A percentile compares a stretch with the other conserved stretches of the same genome.
phyloP scores from a whole-genome alignment of 2,797 vertebrate species.

The Myotis pilosus region DNA sequence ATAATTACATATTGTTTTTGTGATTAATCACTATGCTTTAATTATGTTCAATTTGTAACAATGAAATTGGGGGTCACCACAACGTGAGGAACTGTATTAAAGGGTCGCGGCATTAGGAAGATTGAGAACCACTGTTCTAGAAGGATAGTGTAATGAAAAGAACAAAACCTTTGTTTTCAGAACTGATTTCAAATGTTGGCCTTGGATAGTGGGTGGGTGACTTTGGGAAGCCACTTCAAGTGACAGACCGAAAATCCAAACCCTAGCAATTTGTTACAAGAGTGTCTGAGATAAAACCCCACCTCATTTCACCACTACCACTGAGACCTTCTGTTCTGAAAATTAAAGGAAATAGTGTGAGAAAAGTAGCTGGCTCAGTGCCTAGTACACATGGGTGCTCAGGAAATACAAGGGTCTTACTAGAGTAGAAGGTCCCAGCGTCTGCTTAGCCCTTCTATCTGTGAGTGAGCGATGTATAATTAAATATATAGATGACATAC shows the following conservation, averaged over 20 bases:
- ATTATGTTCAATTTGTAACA: too few relatives aligned
- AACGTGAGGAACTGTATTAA: too few relatives aligned
- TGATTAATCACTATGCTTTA: too few relatives aligned
- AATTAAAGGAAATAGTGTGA: neutral
- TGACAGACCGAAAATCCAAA: neutral
- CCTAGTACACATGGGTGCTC: neutral
- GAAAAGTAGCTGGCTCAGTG: neutral
- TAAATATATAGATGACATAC: neutral
- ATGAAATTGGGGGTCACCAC: too few relatives aligned
- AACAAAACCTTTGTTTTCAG: neutral
- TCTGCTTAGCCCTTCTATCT: neutral
- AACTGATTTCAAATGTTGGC: neutral
- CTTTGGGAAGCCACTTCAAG: neutral
- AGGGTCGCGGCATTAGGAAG: too few relatives aligned
- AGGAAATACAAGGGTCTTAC: neutral
- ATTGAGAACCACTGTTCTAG: neutral
- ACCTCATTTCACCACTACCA: neutral
- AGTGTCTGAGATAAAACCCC: neutral
- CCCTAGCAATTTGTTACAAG: neutral
- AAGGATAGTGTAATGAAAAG: neutral
- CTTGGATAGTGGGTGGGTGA: neutral
- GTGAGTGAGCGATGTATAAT: neutral
- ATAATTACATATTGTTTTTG: too few relatives aligned
- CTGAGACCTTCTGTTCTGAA: neutral
- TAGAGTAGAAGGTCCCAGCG: neutral